Evolutionary conservation across 2,797 vertebrate genomes (phyloP).

Genomic region (Onychomys leucogaster): DNA sequence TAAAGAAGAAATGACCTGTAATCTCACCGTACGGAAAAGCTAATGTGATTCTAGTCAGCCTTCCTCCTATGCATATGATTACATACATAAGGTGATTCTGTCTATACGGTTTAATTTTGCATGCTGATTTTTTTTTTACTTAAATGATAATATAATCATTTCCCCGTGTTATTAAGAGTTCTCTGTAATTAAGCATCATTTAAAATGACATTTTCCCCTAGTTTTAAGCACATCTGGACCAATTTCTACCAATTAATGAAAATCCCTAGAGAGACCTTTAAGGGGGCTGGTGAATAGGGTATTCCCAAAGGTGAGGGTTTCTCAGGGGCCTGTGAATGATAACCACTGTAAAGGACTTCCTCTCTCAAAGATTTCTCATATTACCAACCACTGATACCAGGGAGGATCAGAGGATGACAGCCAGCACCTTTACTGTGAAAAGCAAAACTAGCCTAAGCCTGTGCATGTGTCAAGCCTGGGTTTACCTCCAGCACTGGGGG

Average conservation of each 20-base stretch:
- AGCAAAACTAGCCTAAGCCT: neutral
- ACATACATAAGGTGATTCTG: slow-evolving; percentile 40
- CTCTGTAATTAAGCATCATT: slow-evolving; percentile 70
- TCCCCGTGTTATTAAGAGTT: slow-evolving; percentile 62
- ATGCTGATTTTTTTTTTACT: slow-evolving; percentile 66
- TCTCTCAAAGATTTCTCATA: neutral
- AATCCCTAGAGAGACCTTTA: neutral
- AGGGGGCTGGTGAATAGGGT: neutral
- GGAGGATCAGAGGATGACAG: neutral
- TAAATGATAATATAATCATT: slow-evolving; percentile 61
- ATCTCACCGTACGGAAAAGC: slow-evolving; percentile 15
- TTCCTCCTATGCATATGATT: slow-evolving; percentile 46
- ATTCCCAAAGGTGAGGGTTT: neutral
- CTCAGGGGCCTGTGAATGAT: neutral
- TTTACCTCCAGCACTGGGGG: neutral
- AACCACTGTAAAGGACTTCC: neutral
- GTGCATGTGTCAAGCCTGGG: neutral
- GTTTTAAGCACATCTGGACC: slow-evolving; percentile 59
- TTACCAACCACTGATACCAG: neutral
- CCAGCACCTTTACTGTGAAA: neutral
- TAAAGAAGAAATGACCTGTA: slow-evolving; percentile 43
- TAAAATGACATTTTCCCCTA: slow-evolving; percentile 62
- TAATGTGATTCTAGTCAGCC: slow-evolving; percentile 47
- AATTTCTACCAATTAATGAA: slow-evolving; percentile 61
- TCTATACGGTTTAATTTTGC: slow-evolving; percentile 59